Conservation (phyloP, 2,113 vertebrate species). For the Crotalus viridis region DNA sequence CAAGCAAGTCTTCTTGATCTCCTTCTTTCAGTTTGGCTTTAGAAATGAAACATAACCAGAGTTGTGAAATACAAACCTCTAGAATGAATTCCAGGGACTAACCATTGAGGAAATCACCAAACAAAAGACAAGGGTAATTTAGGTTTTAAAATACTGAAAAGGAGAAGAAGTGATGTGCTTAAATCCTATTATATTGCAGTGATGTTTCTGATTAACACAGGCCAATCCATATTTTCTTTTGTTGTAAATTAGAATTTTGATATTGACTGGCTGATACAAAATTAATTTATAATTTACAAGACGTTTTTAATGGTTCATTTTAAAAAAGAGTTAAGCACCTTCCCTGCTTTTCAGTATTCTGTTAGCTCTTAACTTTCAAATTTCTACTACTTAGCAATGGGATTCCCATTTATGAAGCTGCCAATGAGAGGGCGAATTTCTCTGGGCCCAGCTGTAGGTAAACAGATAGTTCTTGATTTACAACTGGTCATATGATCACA, state of each 20-base stretch:
- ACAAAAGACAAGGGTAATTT: constrained; percentile 10
- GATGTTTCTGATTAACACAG: neutral
- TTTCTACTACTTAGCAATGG: neutral
- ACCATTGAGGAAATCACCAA: neutral
- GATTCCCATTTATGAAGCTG: neutral
- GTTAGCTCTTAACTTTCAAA: neutral
- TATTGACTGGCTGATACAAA: neutral
- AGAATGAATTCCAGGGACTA: constrained; percentile 11
- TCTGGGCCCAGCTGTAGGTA: neutral
- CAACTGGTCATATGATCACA: neutral
- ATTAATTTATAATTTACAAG: neutral
- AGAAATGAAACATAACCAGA: neutral
- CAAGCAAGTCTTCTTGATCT: neutral
- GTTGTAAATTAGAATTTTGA: neutral
- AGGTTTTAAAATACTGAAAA: neutral
- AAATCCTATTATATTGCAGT: neutral
- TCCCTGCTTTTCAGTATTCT: neutral
- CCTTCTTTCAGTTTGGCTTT: neutral
- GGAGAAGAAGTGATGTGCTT: neutral
- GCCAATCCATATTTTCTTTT: neutral
- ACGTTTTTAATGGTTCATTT: neutral
- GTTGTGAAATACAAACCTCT: constrained; percentile 6
- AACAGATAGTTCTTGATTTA: neutral
- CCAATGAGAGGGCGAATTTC: neutral
- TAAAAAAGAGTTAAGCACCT: neutral